phyloP scores from a whole-genome alignment of 1,140 invertebrate species.

The Triops cancriformis region DNA sequence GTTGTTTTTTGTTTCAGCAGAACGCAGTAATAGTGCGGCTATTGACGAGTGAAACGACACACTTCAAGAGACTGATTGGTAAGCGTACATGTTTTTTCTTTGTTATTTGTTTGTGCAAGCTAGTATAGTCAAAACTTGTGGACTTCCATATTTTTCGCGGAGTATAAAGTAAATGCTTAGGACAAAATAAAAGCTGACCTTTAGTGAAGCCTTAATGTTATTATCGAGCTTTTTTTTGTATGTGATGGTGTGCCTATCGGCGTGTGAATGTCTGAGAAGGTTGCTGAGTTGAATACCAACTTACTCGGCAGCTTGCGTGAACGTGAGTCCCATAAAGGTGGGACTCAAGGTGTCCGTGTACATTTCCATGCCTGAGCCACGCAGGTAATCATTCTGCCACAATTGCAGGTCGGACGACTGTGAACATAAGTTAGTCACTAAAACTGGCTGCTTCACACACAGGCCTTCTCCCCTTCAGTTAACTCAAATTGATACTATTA shows the following conservation, averaged over 20 bases:
- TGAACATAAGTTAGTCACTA: neutral
- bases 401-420: constrained; percentile 87
- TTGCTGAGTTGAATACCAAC: constrained; percentile 41
- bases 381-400: constrained; percentile 98
- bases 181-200: neutral
- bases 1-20: neutral
- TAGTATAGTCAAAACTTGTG: too few species aligned
- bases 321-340: constrained; percentile 94
- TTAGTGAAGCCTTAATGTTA: neutral
- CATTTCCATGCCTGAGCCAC: constrained; percentile 99
- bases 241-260: neutral
- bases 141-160: neutral
- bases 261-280: neutral
- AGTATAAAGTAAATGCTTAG: neutral
- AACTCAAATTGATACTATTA: neutral
- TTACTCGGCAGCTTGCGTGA: constrained; percentile 97
- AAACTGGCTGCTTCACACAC: neutral
- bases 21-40: neutral
- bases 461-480: neutral
- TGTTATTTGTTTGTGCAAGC: too few species aligned
- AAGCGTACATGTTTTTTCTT: too few species aligned
- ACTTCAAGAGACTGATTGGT: neutral
- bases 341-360: constrained; percentile 95
- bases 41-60: neutral
- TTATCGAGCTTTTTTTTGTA: constrained; percentile 1